Base-by-base conservation (phyloP, 2,797 vertebrate genomes). In the Syngnathus acus region DNA sequence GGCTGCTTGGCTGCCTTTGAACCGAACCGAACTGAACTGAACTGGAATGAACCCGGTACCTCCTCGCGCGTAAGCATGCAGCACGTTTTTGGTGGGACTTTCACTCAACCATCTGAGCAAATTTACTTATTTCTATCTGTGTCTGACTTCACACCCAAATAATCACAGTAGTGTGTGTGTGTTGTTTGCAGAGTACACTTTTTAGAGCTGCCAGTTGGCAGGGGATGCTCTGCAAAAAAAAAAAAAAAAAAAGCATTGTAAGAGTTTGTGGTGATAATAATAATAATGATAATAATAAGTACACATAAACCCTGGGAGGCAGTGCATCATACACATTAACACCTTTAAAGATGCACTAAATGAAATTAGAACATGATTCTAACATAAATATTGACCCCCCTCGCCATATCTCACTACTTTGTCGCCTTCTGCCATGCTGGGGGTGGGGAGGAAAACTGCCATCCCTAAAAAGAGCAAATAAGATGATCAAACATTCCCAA, bases 401-500 rank as follows among this genome's bases (percentile, higher is more conserved):
- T 1, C 65, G 51, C 48, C n/a, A n/a, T 69, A 23, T 64, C 65
- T 67, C 59, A 61, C 39, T 42, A 42, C 19, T 60, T 51, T 51
- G n/a, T 61, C 58, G 3, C 58, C 39, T 42, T 45, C 39, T 68
- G 9, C 21, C 10, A 37, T 47, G 51, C 39, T 45, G 71, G 39
- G 72, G 48, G 47, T 50, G 47, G 64, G 57, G 54, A n/a, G 9
- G 19, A 11, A 21, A 21, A 16, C 7, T 8, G 62, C 23, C 26
- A 8, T 10, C 65, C 72, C 65, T 45, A 72, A 76, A 77, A 70
- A 65, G 65, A 75, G 74, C 69, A 81, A 81, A 87, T 82, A 77
- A 65, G 65, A 82, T 60, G 67, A 78, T 78, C 77, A 78, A 82
- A 84, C 73, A 84, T 79, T 84, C 85, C 82, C 77, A 84, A 76